Base-by-base conservation (phyloP, 2,797 vertebrate species). In the Thripadectes ignobilis region DNA sequence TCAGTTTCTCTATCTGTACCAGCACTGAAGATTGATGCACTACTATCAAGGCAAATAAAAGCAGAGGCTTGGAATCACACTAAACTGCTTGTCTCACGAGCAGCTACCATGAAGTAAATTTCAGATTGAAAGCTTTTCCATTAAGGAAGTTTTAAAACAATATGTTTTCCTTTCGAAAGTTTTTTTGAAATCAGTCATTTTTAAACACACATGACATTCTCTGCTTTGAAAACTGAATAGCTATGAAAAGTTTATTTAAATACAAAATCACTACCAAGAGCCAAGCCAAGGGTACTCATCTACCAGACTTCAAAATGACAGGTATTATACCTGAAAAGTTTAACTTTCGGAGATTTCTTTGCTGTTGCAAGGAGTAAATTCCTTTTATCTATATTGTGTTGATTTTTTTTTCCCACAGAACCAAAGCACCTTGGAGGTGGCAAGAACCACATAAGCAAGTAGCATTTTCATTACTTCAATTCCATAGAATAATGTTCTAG, bases 101-200 rank as follows among this genome's bases (percentile, higher is more conserved):
- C 3, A 2, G 48, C 59, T 63, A 48, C 48, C 26, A 67, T 39
- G 27, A 88, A 77, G 21, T 23, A 93, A 41, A 86, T 57, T 84
- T 69, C n/a, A 75, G 8, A 72, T 68, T 86, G 63, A 94, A 90
- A 84, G 36, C 23, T 94, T 93, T 92, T 82, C 55, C 45, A 76
- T 72, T 66, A 88, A 27, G 16, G 15, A 51, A 9, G 10, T 55
- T 80, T 90, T 71, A 61, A 89, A 95, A 68, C 30, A 92, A 46
- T 20, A 55, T 29, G 43, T 78, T 83, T 43, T 78, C 34, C 12
- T 29, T 84, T 75, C 69, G n/a, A 88, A 95, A 78, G 34, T 62
- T 69, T 81, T 88, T 45, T 62, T 66, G 32, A 78, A 51, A 51
- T 9, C 13, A 32, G 38, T 75, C 88, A 54, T 61, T 92, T 93